Evolutionary conservation across 92 coral and sea anemone genomes (phyloP).

Genomic region (Parazoanthus atlanticus): DNA sequence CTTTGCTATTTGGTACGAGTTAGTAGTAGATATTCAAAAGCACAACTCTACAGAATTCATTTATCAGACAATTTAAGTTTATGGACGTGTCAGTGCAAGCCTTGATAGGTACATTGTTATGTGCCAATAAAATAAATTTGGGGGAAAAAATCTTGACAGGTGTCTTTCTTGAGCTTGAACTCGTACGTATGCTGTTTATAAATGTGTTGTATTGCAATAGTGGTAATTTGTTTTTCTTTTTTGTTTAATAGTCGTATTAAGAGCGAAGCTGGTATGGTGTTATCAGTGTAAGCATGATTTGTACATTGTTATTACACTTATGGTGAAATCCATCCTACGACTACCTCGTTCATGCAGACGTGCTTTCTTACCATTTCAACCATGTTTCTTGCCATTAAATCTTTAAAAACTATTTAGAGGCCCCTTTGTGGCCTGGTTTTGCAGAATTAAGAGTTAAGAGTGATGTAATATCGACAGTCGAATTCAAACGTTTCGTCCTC

Average conservation of each 20-base stretch:
- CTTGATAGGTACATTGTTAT: too few relatives aligned
- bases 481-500: neutral
- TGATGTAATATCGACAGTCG: too few relatives aligned
- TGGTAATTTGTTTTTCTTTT: slow-evolving; percentile 23
- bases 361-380: neutral
- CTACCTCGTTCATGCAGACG: neutral
- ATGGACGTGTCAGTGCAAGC: neutral
- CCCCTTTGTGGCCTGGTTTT: neutral
- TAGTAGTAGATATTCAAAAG: too few relatives aligned
- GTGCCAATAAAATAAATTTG: too few relatives aligned
- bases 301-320: slow-evolving; percentile 25
- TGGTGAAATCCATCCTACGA: neutral
- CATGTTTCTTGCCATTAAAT: neutral
- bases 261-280: slow-evolving; percentile 47
- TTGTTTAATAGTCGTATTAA: slow-evolving; percentile 42
- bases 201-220: slow-evolving; percentile 13
- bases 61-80: too few relatives aligned
- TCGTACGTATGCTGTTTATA: neutral
- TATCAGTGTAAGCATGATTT: slow-evolving; percentile 47
- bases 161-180: neutral
- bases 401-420: neutral
- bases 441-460: too few relatives aligned
- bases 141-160: too few relatives aligned
- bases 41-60: neutral
- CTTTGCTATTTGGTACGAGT: neutral